A percentile compares a stretch with the other conserved stretches of the same genome.
phyloP scores from a whole-genome alignment of 2,113 vertebrate genomes.

The Talpa occidentalis region DNA sequence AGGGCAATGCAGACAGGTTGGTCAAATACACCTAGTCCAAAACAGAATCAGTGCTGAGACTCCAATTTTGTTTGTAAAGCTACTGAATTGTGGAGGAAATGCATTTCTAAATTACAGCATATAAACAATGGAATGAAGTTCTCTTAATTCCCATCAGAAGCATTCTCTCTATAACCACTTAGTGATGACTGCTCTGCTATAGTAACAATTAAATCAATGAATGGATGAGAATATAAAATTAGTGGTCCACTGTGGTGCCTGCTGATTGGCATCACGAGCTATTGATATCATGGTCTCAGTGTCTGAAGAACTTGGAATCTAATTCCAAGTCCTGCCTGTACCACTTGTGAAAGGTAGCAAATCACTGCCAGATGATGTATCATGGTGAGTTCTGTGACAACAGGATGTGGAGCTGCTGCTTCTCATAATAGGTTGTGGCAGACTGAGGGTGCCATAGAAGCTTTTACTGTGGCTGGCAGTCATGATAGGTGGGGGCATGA shows the following conservation, averaged over 20 bases:
- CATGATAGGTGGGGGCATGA: background rate
- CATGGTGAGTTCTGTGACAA: constrained; percentile 21
- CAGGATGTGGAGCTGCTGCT: background rate
- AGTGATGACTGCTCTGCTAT: background rate
- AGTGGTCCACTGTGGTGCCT: background rate
- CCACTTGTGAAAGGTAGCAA: background rate
- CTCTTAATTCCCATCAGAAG: constrained; percentile 40
- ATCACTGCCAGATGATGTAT: background rate
- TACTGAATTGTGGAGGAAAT: background rate
- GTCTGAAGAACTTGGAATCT: background rate
- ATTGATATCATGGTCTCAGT: background rate
- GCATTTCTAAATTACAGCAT: constrained; percentile 44
- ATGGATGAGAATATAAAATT: constrained; percentile 32
- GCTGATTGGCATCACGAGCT: constrained; percentile 9
- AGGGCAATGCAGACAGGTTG: background rate
- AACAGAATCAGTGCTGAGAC: background rate
- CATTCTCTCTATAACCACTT: constrained; percentile 31
- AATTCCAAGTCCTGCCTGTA: constrained; percentile 2
- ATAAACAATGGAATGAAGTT: constrained; percentile 11
- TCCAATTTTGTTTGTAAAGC: constrained; percentile 46
- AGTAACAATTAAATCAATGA: background rate
- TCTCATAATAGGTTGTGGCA: background rate
- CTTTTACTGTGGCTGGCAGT: background rate
- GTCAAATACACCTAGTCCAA: background rate
- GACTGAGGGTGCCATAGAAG: background rate